Evolutionary conservation across 2,113 vertebrate genomes (phyloP), one percentile per base, ranked within the genome.

Genomic region (Xenopus laevis): DNA sequence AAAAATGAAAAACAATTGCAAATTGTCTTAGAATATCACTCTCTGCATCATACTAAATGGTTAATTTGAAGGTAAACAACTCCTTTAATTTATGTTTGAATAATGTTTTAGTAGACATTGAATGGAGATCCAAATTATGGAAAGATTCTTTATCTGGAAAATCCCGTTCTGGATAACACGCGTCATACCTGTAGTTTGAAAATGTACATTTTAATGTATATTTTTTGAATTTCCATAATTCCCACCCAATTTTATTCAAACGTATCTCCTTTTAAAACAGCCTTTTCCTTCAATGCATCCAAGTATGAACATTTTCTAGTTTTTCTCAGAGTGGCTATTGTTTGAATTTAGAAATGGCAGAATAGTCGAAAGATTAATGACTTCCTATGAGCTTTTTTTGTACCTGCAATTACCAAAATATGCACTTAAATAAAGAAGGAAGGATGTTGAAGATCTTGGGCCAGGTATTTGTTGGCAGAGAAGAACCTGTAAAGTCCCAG

Each of bases 341-440:
- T 91, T 87, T 79, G 86, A 84, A 86, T 88, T 87, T 88, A 91
- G 87, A 86, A 90, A 87, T 82, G 78, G 86, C 82, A 88, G 85
- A 88, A 85, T 80, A 84, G 85, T 82, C 88, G 90, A 92, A 91
- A 91, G 91, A 93, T 86, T 86, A 91, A 94, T 93, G 87, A 90
- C 88, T 95, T 93, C 89, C 93, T 81, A 83, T 84, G 86, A 89
- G 87, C 85, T 88, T 89, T 86, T 88, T 89, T 89, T 89, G 84
- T 91, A 93, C 90, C 89, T 91, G 91, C 90, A 94, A 94, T 95
- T 95, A 94, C 90, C 82, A 85, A 94, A 93, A 84, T 91, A 94
- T 93, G 88, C 84, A 83, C 78, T 70, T 61, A 68, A 4, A 27
- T 80, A 82, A 89, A 85, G 87, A 87, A 92, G 86, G 86, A 91